Base-by-base conservation (phyloP, 2,797 vertebrate genomes). In the Podarcis siculus region DNA sequence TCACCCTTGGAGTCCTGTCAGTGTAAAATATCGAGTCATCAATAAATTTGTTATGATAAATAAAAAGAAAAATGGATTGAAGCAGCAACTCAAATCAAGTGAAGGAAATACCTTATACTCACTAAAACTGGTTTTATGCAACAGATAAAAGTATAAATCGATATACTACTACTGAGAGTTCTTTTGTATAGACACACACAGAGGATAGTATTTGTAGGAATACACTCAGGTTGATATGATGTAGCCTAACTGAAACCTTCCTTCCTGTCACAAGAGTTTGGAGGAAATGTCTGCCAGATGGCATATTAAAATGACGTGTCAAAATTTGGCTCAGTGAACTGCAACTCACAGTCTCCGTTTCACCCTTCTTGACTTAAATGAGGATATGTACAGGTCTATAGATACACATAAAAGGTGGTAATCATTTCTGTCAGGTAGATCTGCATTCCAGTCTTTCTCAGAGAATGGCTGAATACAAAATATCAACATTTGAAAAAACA, bases 381-480 rank as follows among this genome's bases (percentile, higher is more conserved):
- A 5, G 19, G 17, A 21, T 55, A 39, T 5, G 67, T 55, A 79
- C 12, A 77, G 30, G 49, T 78, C 61, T 83, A 66, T 9, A 21
- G 25, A 83, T 35, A 25, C 19, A 6, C 19, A 39, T 55, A 71
- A 77, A 21, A 58, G 7, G 15, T 58, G 35, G 15, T n/a, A 55
- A n/a, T 58, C 32, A 58, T 55, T 58, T 32, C 13, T 9, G 30
- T 49, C 19, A n/a, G 67, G 4, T 25, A n/a, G 4, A 23, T 23
- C 42, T 49, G 88, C 67, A 61, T 82, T 91, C 89, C 82, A 32
- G 23, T 25, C 86, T 69, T 45, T 37, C 13, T 15, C 42, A 89
- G 87, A 82, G 85, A 7, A 35, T 86, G 39, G 87, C 0, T 3
- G 13, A 49, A 0, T 0, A 9, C 39, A 3, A 17, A 78, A 15